phyloP scores from a whole-genome alignment of 1,140 invertebrate species.

The Thaumetopoea pityocampa region DNA sequence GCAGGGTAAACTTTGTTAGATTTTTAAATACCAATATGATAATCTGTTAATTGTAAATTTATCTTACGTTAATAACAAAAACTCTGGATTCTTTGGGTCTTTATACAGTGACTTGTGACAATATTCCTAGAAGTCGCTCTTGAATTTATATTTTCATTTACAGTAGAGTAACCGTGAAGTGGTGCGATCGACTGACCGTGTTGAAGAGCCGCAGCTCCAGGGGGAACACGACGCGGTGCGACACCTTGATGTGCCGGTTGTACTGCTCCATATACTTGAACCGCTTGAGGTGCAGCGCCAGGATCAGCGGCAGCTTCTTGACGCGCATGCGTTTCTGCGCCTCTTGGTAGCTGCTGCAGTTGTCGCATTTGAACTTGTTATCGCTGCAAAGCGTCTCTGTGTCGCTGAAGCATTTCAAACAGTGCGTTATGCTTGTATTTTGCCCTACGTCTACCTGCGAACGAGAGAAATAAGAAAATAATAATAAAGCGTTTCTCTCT shows the following conservation, averaged over 20 bases:
- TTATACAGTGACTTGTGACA: no score
- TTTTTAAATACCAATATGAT: no score
- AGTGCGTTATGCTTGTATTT: slow-evolving; percentile 99
- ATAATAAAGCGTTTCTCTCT: no score
- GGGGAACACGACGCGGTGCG: slow-evolving; percentile 98
- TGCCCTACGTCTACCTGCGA: slow-evolving; percentile 98
- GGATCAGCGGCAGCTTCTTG: slow-evolving; percentile 97
- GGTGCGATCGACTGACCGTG: slow-evolving; percentile 92
- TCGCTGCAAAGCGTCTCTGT: slow-evolving; percentile 99
- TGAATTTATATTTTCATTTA: no score
- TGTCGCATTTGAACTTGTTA: slow-evolving; percentile 99
- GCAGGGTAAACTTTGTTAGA: no score
- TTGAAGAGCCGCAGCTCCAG: slow-evolving; percentile 98
- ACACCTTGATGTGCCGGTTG: slow-evolving; percentile 98
- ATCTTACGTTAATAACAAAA: no score
- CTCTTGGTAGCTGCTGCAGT: slow-evolving; percentile 99
- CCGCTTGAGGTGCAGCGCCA: slow-evolving; percentile 97
- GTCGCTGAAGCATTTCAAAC: slow-evolving; percentile 97
- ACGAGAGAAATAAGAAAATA: background rate
- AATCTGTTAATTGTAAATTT: no score
- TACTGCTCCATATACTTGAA: slow-evolving; percentile 99
- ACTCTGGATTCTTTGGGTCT: no score
- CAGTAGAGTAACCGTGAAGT: no score
- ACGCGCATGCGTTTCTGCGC: slow-evolving; percentile 98
- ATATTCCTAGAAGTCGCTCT: no score